Base-by-base conservation (phyloP, 2,797 vertebrate genomes). In the Rhinatrema bivittatum region DNA sequence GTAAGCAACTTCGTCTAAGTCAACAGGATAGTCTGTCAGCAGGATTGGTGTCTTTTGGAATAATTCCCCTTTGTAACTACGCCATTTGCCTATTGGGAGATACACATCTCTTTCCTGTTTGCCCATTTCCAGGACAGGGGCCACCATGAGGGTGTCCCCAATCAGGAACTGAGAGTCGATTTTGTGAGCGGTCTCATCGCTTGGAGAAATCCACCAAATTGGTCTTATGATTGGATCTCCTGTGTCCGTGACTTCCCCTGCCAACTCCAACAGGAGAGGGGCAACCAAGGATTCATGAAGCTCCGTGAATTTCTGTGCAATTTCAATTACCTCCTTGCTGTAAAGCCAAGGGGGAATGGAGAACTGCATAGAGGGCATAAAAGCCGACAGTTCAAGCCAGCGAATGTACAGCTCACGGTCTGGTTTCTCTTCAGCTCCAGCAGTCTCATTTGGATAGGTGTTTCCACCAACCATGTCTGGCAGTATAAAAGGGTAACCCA, bases 311-410 rank as follows among this genome's bases (percentile, higher is more conserved):
- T 90, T 91, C 38, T 78, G 86, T 0, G 94, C 94, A 0, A 98
- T 98, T 61, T 91, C 81, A 26, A 97, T 84, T 38, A 97, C 94
- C 42, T 96, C 89, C 0, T 68, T 77, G 33, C 93, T 94, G 0
- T 97, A 99, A 16, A 77, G 86, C 94, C 96, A 99, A 1, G 96
- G 94, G 0, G 96, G 95, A 22, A 98, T 72, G 5, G 96, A 94
- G 62, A 99, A 97, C 76, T 98, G 91, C 94, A 99, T 93, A 32
- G 94, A 88, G 1, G 96, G 96, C 93, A 99, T 92, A 74, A 98
- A 99, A 14, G 94, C 91, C 0, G 90, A 86, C 45, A 99, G 80
- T 72, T 99, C 95, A 65, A 98, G 72, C 94, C 95, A 98, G 29
- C 95, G 91, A 47, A 99, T 88, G 5, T 97, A 98, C 14, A 99